Evolutionary conservation across 1,140 invertebrate species (phyloP).

Genomic region (Rhynchophorus ferrugineus): DNA sequence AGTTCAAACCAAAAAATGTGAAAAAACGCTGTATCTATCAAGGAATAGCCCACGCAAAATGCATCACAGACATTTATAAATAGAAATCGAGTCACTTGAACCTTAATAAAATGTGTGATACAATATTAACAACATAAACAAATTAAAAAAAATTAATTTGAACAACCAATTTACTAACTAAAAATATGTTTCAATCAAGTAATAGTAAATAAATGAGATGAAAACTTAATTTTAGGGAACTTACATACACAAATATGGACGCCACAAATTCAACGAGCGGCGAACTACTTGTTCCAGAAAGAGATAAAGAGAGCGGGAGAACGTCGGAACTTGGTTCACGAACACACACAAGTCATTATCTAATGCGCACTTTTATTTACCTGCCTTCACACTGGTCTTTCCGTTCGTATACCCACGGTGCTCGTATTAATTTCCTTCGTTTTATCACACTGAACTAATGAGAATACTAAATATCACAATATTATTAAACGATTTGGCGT

Average conservation of each 20-base stretch:
- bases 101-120: not conserved
- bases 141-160: no score
- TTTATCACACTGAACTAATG: constrained; percentile 35
- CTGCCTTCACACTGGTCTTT: constrained; percentile 4
- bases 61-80: not conserved
- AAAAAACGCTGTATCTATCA: no score
- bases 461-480: constrained; percentile 43
- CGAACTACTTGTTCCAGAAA: constrained; percentile 24
- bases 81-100: constrained; percentile 2
- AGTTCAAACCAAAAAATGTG: no score
- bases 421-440: no score
- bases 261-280: constrained; percentile 31
- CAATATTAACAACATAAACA: not conserved
- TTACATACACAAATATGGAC: constrained; percentile 37
- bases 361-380: constrained; percentile 25
- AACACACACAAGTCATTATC: constrained; percentile 31
- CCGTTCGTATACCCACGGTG: no score
- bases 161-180: no score
- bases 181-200: not conserved
- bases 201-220: no score
- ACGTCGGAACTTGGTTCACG: constrained; percentile 25
- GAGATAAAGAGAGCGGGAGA: no score
- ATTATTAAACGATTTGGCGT: constrained; percentile 39
- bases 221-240: no score
- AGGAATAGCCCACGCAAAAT: not conserved